Conservation (phyloP, 1,140 invertebrate genomes). For the Pentalonia nigronervosa region DNA sequence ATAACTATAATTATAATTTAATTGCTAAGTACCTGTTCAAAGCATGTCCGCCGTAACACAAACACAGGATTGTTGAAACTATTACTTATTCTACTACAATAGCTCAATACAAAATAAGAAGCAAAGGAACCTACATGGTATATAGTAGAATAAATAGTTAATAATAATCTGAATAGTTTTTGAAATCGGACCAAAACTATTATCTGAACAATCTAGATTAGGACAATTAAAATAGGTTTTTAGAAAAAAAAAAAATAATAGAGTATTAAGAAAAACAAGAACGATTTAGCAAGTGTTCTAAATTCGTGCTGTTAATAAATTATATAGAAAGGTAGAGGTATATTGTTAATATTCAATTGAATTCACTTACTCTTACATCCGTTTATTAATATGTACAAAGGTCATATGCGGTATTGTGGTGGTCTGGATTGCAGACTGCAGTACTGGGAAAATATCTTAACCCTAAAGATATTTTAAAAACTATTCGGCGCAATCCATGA, state of each 20-base stretch:
- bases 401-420: not conserved
- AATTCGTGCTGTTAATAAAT: conserved; percentile 22
- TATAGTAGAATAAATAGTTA: not conserved
- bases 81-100: not conserved
- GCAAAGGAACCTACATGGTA: not conserved
- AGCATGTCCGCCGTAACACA: conserved; percentile 32
- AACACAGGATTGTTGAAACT: not conserved
- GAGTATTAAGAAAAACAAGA: not conserved
- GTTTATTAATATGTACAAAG: not conserved
- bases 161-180: not conserved
- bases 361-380: conserved; percentile 25
- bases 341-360: not conserved
- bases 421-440: not conserved
- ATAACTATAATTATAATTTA: not conserved
- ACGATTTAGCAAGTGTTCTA: not conserved
- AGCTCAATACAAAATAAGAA: not conserved
- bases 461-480: not conserved
- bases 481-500: not conserved
- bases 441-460: not conserved
- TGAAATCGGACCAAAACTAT: not conserved
- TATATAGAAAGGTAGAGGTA: not conserved
- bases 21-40: not conserved
- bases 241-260: not conserved
- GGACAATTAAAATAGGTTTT: not conserved
- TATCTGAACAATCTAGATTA: conserved; percentile 12